Evolutionary conservation across 2,113 vertebrate genomes (phyloP).

Genomic region (Plectropomus leopardus): DNA sequence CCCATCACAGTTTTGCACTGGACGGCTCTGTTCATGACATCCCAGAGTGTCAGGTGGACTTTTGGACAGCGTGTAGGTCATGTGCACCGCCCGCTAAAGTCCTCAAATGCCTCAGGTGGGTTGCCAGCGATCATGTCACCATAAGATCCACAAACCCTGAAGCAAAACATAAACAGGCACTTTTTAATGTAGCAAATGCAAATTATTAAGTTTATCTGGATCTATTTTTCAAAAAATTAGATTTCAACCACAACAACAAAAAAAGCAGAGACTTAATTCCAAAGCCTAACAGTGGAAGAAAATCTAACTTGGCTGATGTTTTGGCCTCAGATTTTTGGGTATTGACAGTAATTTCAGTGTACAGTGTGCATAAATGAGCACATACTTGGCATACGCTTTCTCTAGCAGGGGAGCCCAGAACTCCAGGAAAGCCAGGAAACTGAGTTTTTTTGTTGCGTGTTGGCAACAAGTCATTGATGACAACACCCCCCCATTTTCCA

Average conservation of each 20-base stretch:
- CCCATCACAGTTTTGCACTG: slow-evolving; percentile 17
- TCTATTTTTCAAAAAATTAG: no score
- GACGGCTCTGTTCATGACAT: slow-evolving; percentile 6
- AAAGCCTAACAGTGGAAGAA: no score
- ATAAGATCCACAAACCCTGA: no score
- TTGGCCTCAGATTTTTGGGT: not conserved
- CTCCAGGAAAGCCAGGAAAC: slow-evolving; percentile 51
- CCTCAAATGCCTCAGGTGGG: no score
- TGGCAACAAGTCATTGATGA: slow-evolving; percentile 86
- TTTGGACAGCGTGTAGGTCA: slow-evolving; percentile 12
- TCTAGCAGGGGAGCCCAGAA: slow-evolving; percentile 86
- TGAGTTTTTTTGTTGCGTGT: slow-evolving; percentile 60
- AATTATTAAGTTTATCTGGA: no score
- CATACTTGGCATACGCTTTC: slow-evolving; percentile 87
- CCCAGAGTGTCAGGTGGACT: slow-evolving; percentile 7
- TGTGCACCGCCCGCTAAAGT: not conserved
- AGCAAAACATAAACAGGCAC: no score
- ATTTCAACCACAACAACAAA: no score
- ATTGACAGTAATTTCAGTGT: no score
- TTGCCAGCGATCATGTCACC: no score
- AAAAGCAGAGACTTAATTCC: no score
- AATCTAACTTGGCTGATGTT: not conserved
- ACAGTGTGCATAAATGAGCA: no score
- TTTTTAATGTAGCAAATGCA: no score
- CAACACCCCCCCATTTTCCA: slow-evolving; percentile 84